phyloP scores from a whole-genome alignment of 2,113 vertebrate genomes.

The Saiga tatarica region DNA sequence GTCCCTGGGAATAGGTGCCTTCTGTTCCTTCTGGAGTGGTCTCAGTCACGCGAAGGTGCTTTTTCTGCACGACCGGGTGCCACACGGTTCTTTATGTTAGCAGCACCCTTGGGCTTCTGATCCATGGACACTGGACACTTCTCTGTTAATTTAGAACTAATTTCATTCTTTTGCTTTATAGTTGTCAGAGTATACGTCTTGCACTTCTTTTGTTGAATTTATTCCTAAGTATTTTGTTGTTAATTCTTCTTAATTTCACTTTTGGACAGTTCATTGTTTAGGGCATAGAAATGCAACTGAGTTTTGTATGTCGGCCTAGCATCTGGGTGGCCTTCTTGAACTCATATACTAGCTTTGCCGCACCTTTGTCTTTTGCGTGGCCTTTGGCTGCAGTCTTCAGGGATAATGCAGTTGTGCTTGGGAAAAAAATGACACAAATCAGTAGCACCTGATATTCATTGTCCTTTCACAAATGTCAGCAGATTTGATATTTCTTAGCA shows the following conservation, averaged over 20 bases:
- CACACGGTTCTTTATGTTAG: background rate
- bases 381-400: background rate
- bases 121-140: background rate
- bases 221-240: background rate
- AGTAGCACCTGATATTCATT: background rate
- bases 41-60: background rate
- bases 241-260: background rate
- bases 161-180: background rate
- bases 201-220: background rate
- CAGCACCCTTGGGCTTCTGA: background rate
- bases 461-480: background rate
- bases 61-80: background rate
- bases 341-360: background rate
- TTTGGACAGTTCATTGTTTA: background rate
- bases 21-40: background rate
- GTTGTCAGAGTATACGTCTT: background rate
- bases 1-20: background rate
- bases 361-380: background rate
- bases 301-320: background rate
- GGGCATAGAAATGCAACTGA: background rate
- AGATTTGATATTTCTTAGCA: background rate
- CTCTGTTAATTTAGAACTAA: background rate
- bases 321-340: background rate
- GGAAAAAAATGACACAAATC: background rate
- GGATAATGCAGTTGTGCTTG: background rate